Conservation (phyloP, 2,888 invertebrate species). For the Drosophila siamana region DNA sequence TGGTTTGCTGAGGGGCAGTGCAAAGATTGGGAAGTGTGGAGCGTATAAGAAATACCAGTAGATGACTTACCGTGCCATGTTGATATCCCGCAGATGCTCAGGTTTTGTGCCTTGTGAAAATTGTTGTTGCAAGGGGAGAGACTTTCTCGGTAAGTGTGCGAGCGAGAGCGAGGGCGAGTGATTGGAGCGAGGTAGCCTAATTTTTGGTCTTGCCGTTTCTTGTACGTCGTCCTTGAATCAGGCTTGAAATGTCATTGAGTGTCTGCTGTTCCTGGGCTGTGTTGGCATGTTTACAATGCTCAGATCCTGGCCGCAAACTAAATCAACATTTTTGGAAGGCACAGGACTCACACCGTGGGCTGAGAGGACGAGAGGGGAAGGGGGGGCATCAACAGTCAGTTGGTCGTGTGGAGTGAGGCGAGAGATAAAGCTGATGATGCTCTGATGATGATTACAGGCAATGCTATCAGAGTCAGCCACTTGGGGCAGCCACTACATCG, state of each 20-base stretch:
- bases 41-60: not conserved
- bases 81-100: conserved; percentile 45
- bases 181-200: conserved; percentile 16
- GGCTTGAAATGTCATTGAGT: conserved; percentile 60
- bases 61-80: conserved; percentile 58
- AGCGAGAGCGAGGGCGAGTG: not conserved
- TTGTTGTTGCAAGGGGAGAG: not conserved
- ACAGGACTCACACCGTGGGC: not conserved
- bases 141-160: not conserved
- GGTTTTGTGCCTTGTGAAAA: conserved; percentile 6
- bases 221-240: conserved; percentile 54
- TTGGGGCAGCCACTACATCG: conserved; percentile 54
- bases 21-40: not conserved
- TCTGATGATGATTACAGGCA: conserved; percentile 57
- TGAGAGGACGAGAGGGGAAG: no score
- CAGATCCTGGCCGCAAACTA: conserved; percentile 56
- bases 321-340: conserved; percentile 58
- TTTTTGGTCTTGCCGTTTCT: conserved; percentile 33
- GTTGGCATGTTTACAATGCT: conserved; percentile 62
- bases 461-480: conserved; percentile 54
- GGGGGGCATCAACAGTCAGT: conserved; percentile 16
- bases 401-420: not conserved
- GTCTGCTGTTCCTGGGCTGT: conserved; percentile 31
- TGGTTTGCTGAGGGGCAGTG: not conserved
- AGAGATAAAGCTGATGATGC: conserved; percentile 54